Percentiles rank a stretch among this genome's conserved stretches.
phyloP scores from a whole-genome alignment of 2,888 invertebrate genomes.

The Acleris cristana region DNA sequence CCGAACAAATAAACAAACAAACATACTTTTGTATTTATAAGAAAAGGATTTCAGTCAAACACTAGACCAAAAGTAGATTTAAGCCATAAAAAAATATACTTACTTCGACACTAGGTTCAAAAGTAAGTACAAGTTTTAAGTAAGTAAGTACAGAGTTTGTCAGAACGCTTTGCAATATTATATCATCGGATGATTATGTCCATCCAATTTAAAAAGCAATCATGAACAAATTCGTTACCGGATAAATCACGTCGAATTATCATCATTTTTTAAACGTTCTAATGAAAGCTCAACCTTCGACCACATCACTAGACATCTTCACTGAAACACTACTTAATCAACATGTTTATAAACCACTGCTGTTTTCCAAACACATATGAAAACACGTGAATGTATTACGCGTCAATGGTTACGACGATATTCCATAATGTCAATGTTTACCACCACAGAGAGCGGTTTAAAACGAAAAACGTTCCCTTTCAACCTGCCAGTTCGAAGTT shows the following conservation, averaged over 20 bases:
- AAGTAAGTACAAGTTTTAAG: too few species aligned
- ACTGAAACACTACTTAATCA: neutral
- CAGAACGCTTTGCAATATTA: too few species aligned
- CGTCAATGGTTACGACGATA: neutral
- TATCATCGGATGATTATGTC: neutral
- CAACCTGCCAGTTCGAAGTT: conserved; percentile 58
- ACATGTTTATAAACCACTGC: conserved; percentile 7
- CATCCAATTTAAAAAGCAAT: conserved; percentile 24
- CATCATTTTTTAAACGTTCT: conserved; percentile 3
- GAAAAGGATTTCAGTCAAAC: too few species aligned
- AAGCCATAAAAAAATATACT: too few species aligned
- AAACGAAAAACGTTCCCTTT: conserved; percentile 55
- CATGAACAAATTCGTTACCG: conserved; percentile 17
- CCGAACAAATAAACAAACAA: too few species aligned
- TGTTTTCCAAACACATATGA: neutral
- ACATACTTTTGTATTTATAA: too few species aligned
- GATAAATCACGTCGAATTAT: conserved; percentile 26
- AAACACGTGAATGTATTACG: neutral
- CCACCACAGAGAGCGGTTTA: conserved; percentile 50
- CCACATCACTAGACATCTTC: conserved; percentile 22
- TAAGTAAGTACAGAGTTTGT: too few species aligned
- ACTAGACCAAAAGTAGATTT: too few species aligned
- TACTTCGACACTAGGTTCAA: too few species aligned
- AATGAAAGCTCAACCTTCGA: conserved; percentile 34
- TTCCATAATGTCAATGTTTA: conserved; percentile 11